Evolutionary conservation across 2,888 invertebrate genomes (phyloP).

Genomic region (Carpatolechia fugitivella): DNA sequence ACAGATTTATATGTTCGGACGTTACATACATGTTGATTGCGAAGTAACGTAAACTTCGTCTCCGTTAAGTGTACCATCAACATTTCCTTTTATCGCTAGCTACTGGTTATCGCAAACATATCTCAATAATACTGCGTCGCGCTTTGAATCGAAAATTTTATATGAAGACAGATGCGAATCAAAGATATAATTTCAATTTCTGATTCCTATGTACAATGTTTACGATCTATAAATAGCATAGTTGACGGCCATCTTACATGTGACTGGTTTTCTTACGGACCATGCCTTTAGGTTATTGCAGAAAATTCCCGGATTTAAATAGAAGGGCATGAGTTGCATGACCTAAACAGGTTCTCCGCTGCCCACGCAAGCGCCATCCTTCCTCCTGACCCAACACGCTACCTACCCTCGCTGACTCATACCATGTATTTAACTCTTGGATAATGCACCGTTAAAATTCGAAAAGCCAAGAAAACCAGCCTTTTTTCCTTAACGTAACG

Average conservation of each 20-base stretch:
- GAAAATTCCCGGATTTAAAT: conserved; percentile 62
- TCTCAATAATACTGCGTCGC: too few species aligned
- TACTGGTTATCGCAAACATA: neutral
- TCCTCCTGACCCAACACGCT: conserved; percentile 49
- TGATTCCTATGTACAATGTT: conserved; percentile 21
- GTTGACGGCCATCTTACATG: conserved; percentile 43
- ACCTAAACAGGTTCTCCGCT: conserved; percentile 70
- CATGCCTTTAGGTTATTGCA: conserved; percentile 48
- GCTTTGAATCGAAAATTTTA: too few species aligned
- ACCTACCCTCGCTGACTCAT: conserved; percentile 55
- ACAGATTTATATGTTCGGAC: neutral
- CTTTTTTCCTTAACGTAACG: neutral
- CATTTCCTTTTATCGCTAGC: neutral
- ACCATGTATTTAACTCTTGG: conserved; percentile 14
- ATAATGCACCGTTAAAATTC: conserved; percentile 5
- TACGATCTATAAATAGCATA: conserved; percentile 48
- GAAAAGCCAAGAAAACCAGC: neutral
- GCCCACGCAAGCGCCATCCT: conserved; percentile 61
- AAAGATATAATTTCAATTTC: neutral
- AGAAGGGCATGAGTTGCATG: conserved; percentile 67
- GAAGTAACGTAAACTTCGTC: too few species aligned
- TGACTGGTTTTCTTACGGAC: conserved; percentile 32
- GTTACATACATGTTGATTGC: too few species aligned
- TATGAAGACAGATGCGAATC: neutral
- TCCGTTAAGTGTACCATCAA: too few species aligned